Conservation (phyloP, 2,888 invertebrate genomes). For the Oscheius sp. region DNA sequence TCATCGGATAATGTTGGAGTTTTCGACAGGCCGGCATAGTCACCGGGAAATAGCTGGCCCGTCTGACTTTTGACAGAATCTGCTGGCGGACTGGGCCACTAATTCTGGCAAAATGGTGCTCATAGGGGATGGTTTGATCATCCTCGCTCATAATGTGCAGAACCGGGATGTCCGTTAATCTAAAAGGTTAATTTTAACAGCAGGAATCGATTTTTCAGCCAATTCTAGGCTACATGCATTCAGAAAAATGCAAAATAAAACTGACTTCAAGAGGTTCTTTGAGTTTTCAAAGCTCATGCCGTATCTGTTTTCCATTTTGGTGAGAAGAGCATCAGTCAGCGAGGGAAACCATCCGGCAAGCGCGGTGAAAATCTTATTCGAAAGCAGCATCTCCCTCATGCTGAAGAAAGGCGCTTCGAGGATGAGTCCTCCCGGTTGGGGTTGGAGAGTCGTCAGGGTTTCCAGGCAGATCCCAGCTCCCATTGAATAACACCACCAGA, state of each 20-base stretch:
- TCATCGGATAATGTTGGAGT: background rate
- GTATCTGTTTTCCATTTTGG: background rate
- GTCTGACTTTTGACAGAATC: background rate
- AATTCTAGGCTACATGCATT: no score
- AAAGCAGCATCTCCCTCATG: background rate
- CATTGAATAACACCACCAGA: slow-evolving; percentile 19
- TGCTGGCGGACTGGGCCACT: background rate
- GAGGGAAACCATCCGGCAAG: background rate
- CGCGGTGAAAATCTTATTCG: background rate
- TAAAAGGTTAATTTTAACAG: no score
- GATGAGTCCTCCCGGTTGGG: slow-evolving; percentile 10
- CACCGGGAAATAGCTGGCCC: background rate
- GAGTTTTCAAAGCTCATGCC: background rate
- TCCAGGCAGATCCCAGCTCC: slow-evolving; percentile 10
- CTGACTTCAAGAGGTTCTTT: slow-evolving; percentile 1
- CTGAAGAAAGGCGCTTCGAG: slow-evolving; percentile 13
- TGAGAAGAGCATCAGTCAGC: background rate
- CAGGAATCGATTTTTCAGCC: no score
- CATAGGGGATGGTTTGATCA: slow-evolving; percentile 1
- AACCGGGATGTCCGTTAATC: background rate
- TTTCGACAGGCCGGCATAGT: background rate
- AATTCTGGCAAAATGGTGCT: background rate
- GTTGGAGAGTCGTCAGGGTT: background rate
- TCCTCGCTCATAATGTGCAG: background rate
- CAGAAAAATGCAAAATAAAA: background rate